Percentiles rank a stretch among this genome's conserved stretches.
These are phyloP conservation scores for Erebia aethiops DNA, from an alignment of 2,888 invertebrate species.

Conservation along the genomic window DNA sequence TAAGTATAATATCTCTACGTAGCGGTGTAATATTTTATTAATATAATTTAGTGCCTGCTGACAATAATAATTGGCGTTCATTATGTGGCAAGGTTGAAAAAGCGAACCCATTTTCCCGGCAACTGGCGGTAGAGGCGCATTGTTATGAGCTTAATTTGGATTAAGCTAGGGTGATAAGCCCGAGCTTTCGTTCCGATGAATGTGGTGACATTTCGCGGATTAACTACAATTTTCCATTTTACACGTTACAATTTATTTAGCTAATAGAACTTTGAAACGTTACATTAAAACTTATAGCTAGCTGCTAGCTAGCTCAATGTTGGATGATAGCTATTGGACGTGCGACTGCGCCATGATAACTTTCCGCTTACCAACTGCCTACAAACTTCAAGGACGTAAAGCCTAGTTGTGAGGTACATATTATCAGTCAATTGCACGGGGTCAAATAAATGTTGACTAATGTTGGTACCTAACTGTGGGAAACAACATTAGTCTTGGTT, in stretches of 20 bases:
- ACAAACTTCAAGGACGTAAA: too few relatives aligned
- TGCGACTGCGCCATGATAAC: too few relatives aligned
- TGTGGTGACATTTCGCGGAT: slow-evolving; percentile 31
- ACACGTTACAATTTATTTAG: too few relatives aligned
- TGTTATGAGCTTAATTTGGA: slow-evolving; percentile 43
- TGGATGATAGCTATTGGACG: too few relatives aligned
- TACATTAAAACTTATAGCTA: neutral
- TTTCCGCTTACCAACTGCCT: neutral
- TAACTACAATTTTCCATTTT: slow-evolving; percentile 22
- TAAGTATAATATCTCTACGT: neutral
- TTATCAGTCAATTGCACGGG: too few relatives aligned
- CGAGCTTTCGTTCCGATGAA: slow-evolving; percentile 33
- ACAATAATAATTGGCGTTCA: slow-evolving; percentile 33
- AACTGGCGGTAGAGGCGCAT: slow-evolving; percentile 34
- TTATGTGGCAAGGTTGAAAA: slow-evolving; percentile 41
- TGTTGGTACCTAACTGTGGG: too few relatives aligned
- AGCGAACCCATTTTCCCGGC: slow-evolving; percentile 43
- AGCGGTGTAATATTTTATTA: slow-evolving; percentile 9
- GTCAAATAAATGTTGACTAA: too few relatives aligned
- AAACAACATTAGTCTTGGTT: too few relatives aligned
- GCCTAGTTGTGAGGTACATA: too few relatives aligned
- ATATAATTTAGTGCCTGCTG: slow-evolving; percentile 24
- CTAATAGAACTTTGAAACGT: neutral
- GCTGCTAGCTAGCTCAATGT: neutral
- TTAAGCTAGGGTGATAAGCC: slow-evolving; percentile 35